Percentiles rank a stretch among this genome's conserved stretches.
Conservation (phyloP, 2,113 vertebrate genomes). For the Callipepla squamata region DNA sequence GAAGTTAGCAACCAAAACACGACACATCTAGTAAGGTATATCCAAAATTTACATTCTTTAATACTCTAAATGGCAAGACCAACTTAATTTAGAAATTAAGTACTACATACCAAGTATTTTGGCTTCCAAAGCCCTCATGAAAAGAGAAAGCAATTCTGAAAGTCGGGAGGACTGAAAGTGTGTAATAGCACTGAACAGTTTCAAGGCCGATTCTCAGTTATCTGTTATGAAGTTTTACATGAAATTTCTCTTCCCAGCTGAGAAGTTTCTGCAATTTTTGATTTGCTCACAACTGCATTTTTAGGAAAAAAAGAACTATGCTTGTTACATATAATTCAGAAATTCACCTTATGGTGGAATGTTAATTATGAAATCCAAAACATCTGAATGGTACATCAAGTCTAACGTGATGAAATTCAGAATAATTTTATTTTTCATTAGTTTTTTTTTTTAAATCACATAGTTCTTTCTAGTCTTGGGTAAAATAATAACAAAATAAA, state of each 20-base stretch:
- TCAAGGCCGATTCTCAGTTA: background rate
- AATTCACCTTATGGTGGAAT: background rate
- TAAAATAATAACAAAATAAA: background rate
- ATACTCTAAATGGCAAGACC: rapidly evolving
- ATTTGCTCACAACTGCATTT: background rate
- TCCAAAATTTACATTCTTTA: background rate
- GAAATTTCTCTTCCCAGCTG: background rate
- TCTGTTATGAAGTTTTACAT: background rate
- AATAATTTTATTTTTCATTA: background rate
- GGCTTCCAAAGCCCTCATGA: background rate
- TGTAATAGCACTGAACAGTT: background rate
- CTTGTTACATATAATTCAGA: background rate
- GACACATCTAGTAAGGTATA: background rate
- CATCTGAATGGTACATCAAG: background rate
- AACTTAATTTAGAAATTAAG: background rate
- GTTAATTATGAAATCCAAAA: background rate
- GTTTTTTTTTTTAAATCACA: background rate
- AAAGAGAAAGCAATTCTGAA: background rate
- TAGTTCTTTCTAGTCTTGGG: background rate
- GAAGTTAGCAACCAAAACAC: background rate
- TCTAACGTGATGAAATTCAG: background rate
- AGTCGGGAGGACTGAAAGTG: rapidly evolving
- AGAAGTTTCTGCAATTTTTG: background rate
- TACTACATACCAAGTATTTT: background rate
- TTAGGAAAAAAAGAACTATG: background rate